Conservation (phyloP, 2,797 vertebrate species). For the Syncerus caffer region DNA sequence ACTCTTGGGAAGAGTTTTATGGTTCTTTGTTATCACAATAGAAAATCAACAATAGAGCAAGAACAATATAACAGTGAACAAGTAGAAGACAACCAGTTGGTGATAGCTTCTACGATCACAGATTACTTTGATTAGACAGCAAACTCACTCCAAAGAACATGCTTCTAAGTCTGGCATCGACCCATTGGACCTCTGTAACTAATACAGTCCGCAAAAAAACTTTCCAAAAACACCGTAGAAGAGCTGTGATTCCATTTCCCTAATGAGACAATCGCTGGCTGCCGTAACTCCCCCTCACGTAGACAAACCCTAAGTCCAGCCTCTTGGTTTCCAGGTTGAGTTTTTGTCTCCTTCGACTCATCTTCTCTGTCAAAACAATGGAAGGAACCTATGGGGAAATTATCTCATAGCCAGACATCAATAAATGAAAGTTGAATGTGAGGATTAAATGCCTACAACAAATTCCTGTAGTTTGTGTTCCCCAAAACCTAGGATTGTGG, state of each 20-base stretch:
- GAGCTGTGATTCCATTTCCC: not conserved
- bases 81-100: not conserved
- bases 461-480: too few relatives aligned
- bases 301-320: not conserved
- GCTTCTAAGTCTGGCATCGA: not conserved
- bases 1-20: not conserved
- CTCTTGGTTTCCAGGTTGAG: not conserved
- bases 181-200: not conserved
- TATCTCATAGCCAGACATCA: not conserved
- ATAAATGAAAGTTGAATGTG: too few relatives aligned
- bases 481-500: accelerated
- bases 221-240: not conserved
- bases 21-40: not conserved
- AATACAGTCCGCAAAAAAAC: not conserved
- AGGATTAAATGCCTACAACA: accelerated
- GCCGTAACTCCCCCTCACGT: not conserved
- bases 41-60: not conserved
- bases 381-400: accelerated
- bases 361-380: not conserved
- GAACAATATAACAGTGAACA: not conserved
- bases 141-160: not conserved
- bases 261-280: not conserved
- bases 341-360: not conserved
- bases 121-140: accelerated
- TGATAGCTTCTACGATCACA: accelerated